These are phyloP conservation scores for Tiaroga cobitis DNA, from an alignment of 2,797 vertebrate species.

Conservation along the genomic window DNA sequence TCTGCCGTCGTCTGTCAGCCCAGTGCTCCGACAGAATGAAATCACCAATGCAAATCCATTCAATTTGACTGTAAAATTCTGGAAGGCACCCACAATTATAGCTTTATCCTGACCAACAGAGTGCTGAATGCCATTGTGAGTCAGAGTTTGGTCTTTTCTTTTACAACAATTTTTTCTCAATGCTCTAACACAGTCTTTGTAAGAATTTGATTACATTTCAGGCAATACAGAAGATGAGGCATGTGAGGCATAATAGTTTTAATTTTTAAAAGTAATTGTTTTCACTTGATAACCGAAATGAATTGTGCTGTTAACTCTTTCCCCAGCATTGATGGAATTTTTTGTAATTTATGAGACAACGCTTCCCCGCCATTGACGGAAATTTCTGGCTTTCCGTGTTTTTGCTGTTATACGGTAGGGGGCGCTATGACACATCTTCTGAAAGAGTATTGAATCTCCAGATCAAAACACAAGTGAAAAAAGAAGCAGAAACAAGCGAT, in stretches of 20 bases:
- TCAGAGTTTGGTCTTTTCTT: slow-evolving; percentile 17
- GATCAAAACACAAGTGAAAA: no score
- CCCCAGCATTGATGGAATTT: no score
- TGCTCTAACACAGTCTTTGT: not conserved
- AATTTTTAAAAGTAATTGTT: not conserved
- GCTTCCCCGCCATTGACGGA: no score
- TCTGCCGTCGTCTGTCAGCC: not conserved
- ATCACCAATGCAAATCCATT: slow-evolving; percentile 46
- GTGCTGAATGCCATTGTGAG: not conserved
- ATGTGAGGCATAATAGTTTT: not conserved
- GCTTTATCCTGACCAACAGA: slow-evolving; percentile 21
- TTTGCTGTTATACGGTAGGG: no score
- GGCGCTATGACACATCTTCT: no score
- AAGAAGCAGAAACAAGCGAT: no score
- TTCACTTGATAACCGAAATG: not conserved
- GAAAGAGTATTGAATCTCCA: no score
- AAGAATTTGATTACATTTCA: not conserved
- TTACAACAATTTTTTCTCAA: not conserved
- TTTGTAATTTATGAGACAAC: no score
- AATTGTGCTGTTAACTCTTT: not conserved
- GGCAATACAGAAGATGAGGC: not conserved
- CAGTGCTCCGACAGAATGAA: slow-evolving; percentile 1
- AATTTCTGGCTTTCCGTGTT: no score
- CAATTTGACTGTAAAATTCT: slow-evolving; percentile 49
- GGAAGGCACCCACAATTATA: slow-evolving; percentile 18